Evolutionary conservation across 2,888 invertebrate species (phyloP), one percentile per base, ranked within the genome.

Genomic region (Sepiola atlantica): DNA sequence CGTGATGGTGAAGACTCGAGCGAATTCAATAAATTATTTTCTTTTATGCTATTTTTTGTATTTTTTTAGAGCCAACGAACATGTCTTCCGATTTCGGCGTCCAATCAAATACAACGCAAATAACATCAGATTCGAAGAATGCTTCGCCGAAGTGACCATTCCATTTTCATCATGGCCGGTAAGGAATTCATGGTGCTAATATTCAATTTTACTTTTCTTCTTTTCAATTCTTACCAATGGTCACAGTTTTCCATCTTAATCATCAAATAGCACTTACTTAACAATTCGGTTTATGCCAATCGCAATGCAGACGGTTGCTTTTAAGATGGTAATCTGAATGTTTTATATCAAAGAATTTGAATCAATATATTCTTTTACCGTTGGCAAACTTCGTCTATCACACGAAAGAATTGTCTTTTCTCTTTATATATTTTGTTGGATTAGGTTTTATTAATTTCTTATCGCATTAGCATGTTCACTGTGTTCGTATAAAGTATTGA

Each of bases 131-230:
- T 96, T 95, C 92, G 94, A 94, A 35, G 94, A 94, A 55, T 94
- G 94, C 92, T 94, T 94, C 35, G 94, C 95, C 77, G 94, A 95
- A 24, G 94, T 96, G 61, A 95, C 95, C 28, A 95, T 96, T 54
- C 95, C 95, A n/a, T 96, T 95, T 94, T 95, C 95, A 94, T 92
- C 94, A 32, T 96, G 96, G 96, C 96, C 96, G 94, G 96, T 96
- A 94, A 95, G 95, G 54, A 18, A 93, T 35, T 2, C 32, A 54
- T 35, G n/a, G n/a, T 45, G n/a, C 20, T 54, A 28, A 45, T 77
- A 32, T 57, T 35, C 45, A 35, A 12, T 10, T 35, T n/a, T 92
- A n/a, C 20, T 61, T n/a, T 93, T 55, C 57, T n/a, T 24, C 16
- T n/a, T 35, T 0, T 90, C 0, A 28, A 45, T 14, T 4, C 4